These are phyloP conservation scores for Drosophila merina DNA, from an alignment of 2,888 invertebrate genomes.

Conservation along the genomic window DNA sequence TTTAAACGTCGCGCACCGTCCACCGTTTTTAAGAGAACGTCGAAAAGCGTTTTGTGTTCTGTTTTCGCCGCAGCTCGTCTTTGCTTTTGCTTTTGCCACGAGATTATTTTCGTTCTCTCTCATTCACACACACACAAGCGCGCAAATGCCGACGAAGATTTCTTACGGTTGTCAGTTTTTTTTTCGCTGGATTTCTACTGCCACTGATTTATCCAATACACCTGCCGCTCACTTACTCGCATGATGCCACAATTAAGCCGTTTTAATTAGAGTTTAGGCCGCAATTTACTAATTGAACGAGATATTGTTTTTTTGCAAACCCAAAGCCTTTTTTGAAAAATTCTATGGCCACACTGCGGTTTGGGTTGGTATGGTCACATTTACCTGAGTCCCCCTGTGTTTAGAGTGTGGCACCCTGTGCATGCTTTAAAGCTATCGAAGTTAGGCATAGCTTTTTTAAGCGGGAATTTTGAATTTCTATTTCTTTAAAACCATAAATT, in stretches of 20 bases:
- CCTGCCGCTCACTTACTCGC: conserved; percentile 5
- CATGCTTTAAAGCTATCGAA: no score
- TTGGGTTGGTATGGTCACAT: no score
- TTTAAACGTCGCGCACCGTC: conserved; percentile 3
- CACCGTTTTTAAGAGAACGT: background rate
- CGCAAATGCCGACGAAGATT: background rate
- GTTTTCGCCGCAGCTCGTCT: conserved; percentile 35
- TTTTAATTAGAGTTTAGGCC: background rate
- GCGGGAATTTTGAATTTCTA: background rate
- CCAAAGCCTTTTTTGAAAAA: no score
- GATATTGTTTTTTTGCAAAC: background rate
- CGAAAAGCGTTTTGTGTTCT: background rate
- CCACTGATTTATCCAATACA: background rate
- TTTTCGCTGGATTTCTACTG: background rate
- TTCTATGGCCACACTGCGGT: no score
- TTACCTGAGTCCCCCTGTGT: no score
- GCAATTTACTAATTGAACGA: background rate
- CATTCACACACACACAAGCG: conserved; percentile 3
- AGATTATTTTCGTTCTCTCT: conserved; percentile 63
- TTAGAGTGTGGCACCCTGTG: no score
- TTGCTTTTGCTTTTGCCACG: conserved; percentile 68
- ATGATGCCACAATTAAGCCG: background rate
- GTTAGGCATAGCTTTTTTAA: background rate
- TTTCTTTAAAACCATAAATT: background rate
- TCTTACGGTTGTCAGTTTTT: background rate